Conservation (phyloP, 2,113 vertebrate genomes). For the Columba livia region DNA sequence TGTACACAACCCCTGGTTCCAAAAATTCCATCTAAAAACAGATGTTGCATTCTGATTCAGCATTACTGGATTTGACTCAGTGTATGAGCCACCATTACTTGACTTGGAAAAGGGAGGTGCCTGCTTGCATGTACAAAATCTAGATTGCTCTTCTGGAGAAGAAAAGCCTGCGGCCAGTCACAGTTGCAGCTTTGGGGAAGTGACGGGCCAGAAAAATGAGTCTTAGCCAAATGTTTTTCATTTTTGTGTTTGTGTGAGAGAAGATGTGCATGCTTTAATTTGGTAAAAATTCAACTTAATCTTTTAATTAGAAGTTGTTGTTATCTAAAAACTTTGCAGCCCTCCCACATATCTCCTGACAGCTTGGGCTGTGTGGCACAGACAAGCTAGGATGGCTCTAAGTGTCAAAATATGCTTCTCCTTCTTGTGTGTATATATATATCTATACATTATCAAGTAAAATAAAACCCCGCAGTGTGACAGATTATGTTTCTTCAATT, state of each 20-base stretch:
- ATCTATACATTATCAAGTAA: slow-evolving; percentile 9
- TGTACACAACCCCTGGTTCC: no score
- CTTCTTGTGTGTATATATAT: slow-evolving; percentile 31
- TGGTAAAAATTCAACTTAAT: slow-evolving; percentile 9
- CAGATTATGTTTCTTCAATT: slow-evolving; percentile 38
- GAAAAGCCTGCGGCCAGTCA: not conserved
- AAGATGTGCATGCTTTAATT: not conserved
- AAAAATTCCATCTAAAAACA: no score
- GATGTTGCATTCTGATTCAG: no score
- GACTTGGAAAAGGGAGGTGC: no score
- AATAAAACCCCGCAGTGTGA: not conserved
- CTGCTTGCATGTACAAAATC: no score
- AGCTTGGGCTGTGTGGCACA: slow-evolving; percentile 41
- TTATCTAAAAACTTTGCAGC: slow-evolving; percentile 40
- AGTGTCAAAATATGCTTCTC: slow-evolving; percentile 61
- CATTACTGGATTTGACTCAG: no score
- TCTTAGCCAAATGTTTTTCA: slow-evolving; percentile 18
- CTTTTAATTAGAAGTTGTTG: slow-evolving; percentile 48
- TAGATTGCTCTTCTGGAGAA: not conserved
- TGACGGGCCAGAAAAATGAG: not conserved
- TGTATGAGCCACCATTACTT: no score
- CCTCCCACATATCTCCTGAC: slow-evolving; percentile 35
- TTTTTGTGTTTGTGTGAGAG: not conserved
- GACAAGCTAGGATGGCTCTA: slow-evolving; percentile 28
- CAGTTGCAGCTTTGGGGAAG: not conserved